Base-by-base conservation (phyloP, 1,140 invertebrate species). In the Drosophila bocki region DNA sequence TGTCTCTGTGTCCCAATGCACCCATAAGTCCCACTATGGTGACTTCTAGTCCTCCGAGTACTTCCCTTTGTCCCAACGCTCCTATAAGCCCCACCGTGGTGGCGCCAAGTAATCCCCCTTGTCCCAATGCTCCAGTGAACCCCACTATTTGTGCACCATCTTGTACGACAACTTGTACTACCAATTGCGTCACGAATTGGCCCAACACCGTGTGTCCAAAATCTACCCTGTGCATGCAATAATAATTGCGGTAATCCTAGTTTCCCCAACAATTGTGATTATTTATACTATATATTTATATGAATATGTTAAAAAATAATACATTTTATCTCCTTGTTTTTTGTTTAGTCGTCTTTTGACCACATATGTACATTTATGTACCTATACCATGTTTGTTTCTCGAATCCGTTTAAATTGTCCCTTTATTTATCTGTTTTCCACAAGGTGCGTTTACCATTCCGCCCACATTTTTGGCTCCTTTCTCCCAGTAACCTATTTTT, bases 341-440 rank as follows among this genome's bases (percentile, higher is more conserved):
- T 58, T 22, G 7, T 48, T 48, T 26, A n/a, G 3, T 47, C 7
- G 13, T 22, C 13, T 17, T 37, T 53, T 47, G 69, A 42, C 39
- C 47, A 65, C 42, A 57, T 29, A 72, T 12, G 11, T n/a, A n/a
- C 3, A 4, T 4, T 8, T 48, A 15, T 48, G 7, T 35, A 62
- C 44, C 12, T 47, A 29, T 41, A 26, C 13, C 69, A 19, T 62
- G 41, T 35, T 61, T 72, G 15, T 32, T 48, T 32, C n/a, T 54
- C 1, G 33, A 41, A 45, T 22, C 39, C 42, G 15, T 54, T 56
- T 47, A 47, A 70, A 39, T 71, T 74, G 69, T 54, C 71, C 41
- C 15, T 47, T 68, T 68, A 68, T 70, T 70, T 68, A 68, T 68
- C 48, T 70, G 67, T 70, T 70, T 70, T 68, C 39, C 39, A 68